Base-by-base conservation (phyloP, 2,113 vertebrate genomes). In the Brienomyrus longianalis region DNA sequence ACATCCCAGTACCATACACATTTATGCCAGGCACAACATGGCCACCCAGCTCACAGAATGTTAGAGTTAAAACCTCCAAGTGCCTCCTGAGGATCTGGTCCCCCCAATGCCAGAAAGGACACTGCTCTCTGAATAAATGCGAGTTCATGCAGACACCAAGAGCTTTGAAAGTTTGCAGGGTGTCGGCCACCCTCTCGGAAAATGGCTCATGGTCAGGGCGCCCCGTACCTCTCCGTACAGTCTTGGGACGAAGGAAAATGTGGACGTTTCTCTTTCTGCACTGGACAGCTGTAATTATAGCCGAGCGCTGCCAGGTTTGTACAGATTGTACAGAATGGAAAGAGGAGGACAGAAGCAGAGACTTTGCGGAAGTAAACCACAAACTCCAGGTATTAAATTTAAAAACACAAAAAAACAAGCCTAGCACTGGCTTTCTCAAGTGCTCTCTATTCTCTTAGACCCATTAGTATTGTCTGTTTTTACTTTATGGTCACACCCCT, bases 211-310 rank as follows among this genome's bases (percentile, higher is more conserved):
- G 17, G 31, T 17, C 74, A 39, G 31, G 74, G 87, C 86, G 13
- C 31, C 74, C 88, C 59, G 21, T 17, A 1, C 83, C 62, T 83
- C 35, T 86, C 74, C 21, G 21, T 13, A 47, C 59, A 59, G 87
- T 80, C 88, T 21, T 70, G 59, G 90, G 85, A 91, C 31, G 51
- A n/a, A 5, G 86, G 77, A 89, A 87, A 84, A 83, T 43, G 89
- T 56, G 87, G 88, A 89, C 35, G 27, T 88, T 89, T 47, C 48
- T 88, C 80, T 90, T 54, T 54, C 31, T 89, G 74, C 17, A 62
- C 56, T 83, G 23, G 45, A 84, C 56, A 39, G 21, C 86, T 88
- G 77, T 91, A 90, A 92, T 92, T 90, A 90, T 35, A 90, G 47
- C n/a, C n/a, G 35, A 90, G 88, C 43, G 3, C 86, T 90, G 89